These are phyloP conservation scores for Bubalus kerabau DNA, from an alignment of 2,113 vertebrate genomes.

Conservation along the genomic window DNA sequence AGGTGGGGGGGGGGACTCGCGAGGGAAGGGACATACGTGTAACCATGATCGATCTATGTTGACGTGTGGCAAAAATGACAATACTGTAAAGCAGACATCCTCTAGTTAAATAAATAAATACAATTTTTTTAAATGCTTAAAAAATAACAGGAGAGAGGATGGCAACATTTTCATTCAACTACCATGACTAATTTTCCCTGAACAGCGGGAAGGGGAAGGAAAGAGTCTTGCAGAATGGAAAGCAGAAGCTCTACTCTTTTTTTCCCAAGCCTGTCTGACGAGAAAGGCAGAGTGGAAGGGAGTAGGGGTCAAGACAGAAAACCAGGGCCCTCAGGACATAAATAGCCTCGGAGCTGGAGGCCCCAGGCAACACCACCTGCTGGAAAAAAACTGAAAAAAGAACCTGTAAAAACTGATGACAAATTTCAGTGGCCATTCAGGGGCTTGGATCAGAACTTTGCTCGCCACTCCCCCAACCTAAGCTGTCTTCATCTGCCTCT, in stretches of 20 bases:
- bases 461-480: background rate
- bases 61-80: background rate
- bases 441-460: background rate
- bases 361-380: too few relatives aligned
- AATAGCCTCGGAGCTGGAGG: background rate
- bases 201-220: background rate
- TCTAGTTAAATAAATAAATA: background rate
- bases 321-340: too few relatives aligned
- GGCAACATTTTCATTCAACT: background rate
- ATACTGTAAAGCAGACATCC: background rate
- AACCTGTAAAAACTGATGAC: background rate
- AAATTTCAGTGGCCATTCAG: background rate
- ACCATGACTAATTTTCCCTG: background rate
- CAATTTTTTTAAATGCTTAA: background rate
- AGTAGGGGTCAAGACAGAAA: background rate
- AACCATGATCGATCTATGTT: background rate
- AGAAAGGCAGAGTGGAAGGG: background rate
- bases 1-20: background rate
- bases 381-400: background rate
- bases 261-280: background rate
- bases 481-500: background rate
- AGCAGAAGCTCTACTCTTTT: background rate
- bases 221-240: background rate
- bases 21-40: background rate
- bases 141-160: background rate